Conservation (phyloP, 2,797 vertebrate genomes). For the Carcharodon carcharias region DNA sequence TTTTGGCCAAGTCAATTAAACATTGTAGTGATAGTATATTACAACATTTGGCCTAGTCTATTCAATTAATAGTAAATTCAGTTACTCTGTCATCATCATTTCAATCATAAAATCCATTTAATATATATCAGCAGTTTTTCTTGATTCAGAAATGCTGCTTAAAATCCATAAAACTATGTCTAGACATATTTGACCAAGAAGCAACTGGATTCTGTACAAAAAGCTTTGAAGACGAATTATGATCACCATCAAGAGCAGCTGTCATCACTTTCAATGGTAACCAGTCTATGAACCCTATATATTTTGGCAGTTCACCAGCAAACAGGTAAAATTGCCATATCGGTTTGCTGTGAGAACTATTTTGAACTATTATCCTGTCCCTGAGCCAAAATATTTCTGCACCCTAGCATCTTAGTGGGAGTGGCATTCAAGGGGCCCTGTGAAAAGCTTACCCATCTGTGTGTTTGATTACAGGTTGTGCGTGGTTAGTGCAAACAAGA, state of each 20-base stretch:
- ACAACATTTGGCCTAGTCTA: not conserved
- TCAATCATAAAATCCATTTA: not conserved
- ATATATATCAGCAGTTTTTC: not conserved
- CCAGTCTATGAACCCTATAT: not conserved
- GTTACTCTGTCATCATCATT: not conserved
- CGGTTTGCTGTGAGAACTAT: not conserved
- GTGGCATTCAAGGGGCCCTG: not conserved
- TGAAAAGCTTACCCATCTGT: not conserved
- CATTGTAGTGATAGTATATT: not conserved
- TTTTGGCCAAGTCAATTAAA: not conserved
- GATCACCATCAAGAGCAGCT: not conserved
- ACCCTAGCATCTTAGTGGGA: not conserved
- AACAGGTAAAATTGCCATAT: not conserved
- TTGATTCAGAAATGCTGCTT: not conserved
- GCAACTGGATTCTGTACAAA: not conserved
- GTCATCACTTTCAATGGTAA: not conserved
- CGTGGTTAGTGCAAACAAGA: not conserved
- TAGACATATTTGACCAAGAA: not conserved
- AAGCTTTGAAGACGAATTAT: not conserved
- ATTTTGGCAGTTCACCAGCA: not conserved
- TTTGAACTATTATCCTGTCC: not conserved
- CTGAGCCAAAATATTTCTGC: not conserved
- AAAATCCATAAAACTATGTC: not conserved
- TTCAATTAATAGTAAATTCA: not conserved
- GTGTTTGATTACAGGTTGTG: not conserved